These are phyloP conservation scores for Nyleta sp. DNA, from an alignment of 2,888 invertebrate species.

Conservation along the genomic window DNA sequence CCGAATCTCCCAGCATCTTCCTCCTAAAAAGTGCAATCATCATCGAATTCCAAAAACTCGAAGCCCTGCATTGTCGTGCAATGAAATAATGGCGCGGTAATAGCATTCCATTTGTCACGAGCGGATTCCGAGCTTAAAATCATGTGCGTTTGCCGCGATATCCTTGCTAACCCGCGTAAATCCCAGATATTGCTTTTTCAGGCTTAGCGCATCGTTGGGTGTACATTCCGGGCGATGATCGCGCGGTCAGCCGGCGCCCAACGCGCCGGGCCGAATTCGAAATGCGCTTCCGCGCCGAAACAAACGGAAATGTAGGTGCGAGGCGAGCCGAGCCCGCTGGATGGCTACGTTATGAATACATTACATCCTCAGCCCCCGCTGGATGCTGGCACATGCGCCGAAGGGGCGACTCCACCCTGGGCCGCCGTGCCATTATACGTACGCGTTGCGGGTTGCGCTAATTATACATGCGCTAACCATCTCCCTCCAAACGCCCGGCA, in stretches of 20 bases:
- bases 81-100: slow-evolving; percentile 37
- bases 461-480: slow-evolving; percentile 81
- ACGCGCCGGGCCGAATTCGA: slow-evolving; percentile 62
- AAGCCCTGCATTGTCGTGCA: slow-evolving; percentile 4
- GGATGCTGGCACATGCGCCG: slow-evolving; percentile 81
- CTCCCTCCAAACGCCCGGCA: slow-evolving; percentile 69
- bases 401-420: slow-evolving; percentile 78
- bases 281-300: slow-evolving; percentile 66
- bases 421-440: slow-evolving; percentile 43
- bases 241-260: slow-evolving; percentile 56
- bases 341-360: slow-evolving; percentile 79
- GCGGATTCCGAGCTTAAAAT: slow-evolving; percentile 45
- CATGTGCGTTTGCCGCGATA: slow-evolving; percentile 45
- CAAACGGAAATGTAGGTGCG: slow-evolving; percentile 56
- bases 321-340: slow-evolving; percentile 57
- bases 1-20: too few relatives aligned
- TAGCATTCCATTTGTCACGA: slow-evolving; percentile 49
- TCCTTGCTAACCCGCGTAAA: slow-evolving; percentile 53
- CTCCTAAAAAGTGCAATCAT: too few relatives aligned
- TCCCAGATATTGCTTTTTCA: slow-evolving; percentile 63
- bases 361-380: slow-evolving; percentile 76
- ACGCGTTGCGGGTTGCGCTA: slow-evolving; percentile 71
- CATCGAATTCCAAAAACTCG: too few relatives aligned
- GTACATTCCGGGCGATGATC: slow-evolving; percentile 60
- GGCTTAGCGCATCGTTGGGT: slow-evolving; percentile 53